Evolutionary conservation across 2,113 vertebrate genomes (phyloP).

Genomic region (Sorex fumeus): DNA sequence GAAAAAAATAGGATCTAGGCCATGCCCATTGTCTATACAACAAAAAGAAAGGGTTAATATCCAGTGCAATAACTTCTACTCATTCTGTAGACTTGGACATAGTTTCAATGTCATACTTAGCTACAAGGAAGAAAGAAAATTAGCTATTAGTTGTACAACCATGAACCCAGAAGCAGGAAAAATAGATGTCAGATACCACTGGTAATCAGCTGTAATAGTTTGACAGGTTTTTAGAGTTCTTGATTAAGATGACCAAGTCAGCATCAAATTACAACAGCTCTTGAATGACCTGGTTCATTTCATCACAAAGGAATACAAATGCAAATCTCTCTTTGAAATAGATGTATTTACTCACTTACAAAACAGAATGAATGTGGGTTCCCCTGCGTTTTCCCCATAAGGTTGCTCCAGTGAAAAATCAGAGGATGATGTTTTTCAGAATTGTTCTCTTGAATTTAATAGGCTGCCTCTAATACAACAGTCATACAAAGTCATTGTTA

Average conservation of each 20-base stretch:
- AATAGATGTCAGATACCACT: background rate
- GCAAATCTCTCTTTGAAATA: background rate
- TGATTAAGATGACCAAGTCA: background rate
- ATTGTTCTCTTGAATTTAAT: background rate
- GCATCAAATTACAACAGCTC: background rate
- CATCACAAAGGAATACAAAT: background rate
- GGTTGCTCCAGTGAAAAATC: background rate
- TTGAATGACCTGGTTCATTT: background rate
- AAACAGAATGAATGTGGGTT: constrained; percentile 25
- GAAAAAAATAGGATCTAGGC: background rate
- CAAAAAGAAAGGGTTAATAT: background rate
- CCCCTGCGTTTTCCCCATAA: background rate
- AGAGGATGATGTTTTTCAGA: background rate
- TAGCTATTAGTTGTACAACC: background rate
- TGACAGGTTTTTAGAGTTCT: background rate
- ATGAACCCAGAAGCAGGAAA: background rate
- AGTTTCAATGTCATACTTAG: background rate
- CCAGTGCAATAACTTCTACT: background rate
- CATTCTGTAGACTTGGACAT: background rate
- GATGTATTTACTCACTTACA: background rate
- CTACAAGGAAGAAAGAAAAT: background rate
- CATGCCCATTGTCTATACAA: constrained; percentile 14
- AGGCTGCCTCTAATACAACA: background rate
- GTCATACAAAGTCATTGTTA: constrained; percentile 33
- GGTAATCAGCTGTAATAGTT: background rate